phyloP scores from a whole-genome alignment of 2,888 invertebrate genomes.

The Pristionchus fissidentatus region DNA sequence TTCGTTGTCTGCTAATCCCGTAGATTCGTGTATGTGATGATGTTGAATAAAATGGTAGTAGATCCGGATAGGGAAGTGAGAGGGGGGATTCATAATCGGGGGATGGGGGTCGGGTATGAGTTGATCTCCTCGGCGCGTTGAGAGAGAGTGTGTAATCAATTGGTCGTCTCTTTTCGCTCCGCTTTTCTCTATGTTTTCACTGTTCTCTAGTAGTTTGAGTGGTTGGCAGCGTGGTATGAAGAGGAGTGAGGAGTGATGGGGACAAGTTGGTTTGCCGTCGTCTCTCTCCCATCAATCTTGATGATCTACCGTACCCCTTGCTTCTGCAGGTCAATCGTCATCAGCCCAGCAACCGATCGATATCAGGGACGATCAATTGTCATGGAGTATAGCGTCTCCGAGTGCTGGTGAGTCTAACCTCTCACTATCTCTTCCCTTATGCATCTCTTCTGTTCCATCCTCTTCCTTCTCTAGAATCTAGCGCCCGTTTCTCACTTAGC shows the following conservation, averaged over 20 bases:
- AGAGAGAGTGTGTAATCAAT: slow-evolving; percentile 40
- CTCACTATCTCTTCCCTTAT: background rate
- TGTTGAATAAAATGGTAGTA: background rate
- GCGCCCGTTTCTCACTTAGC: slow-evolving; percentile 37
- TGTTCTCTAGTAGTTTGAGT: slow-evolving; percentile 12
- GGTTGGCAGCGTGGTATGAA: background rate
- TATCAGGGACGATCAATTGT: slow-evolving; percentile 43
- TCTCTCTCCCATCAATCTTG: background rate
- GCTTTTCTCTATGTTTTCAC: slow-evolving; percentile 9
- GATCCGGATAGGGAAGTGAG: too few species aligned
- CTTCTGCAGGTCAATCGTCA: slow-evolving; percentile 33
- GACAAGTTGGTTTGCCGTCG: background rate
- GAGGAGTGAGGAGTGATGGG: slow-evolving; percentile 12
- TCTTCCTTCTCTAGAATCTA: slow-evolving; percentile 28
- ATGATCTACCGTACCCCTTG: background rate
- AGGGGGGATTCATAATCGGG: background rate
- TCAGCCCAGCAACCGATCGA: slow-evolving; percentile 22
- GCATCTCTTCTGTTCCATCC: slow-evolving; percentile 1
- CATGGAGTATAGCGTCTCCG: slow-evolving; percentile 42
- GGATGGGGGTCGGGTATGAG: background rate
- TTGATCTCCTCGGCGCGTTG: background rate
- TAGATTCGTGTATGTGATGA: slow-evolving; percentile 14
- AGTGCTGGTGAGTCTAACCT: slow-evolving; percentile 20
- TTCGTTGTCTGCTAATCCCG: slow-evolving; percentile 2
- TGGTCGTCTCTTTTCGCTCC: slow-evolving; percentile 16